phyloP scores from a whole-genome alignment of 2,797 vertebrate species.

The Danio tinwini region DNA sequence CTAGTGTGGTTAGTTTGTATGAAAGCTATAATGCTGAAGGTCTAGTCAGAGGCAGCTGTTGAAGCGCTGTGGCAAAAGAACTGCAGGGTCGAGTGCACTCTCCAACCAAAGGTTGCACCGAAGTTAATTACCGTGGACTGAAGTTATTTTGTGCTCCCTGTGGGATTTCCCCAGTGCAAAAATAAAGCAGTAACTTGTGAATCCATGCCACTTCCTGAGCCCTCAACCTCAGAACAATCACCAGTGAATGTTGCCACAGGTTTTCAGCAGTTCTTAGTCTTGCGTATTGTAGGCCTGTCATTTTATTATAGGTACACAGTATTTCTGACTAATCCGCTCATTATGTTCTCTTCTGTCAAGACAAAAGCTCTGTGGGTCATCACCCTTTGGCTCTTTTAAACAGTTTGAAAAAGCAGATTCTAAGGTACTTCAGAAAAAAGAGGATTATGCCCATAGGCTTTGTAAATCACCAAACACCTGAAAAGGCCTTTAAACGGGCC shows the following conservation, averaged over 20 bases:
- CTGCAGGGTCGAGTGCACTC: constrained; percentile 59
- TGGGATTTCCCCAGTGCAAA: constrained; percentile 54
- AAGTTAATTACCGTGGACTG: constrained; percentile 66
- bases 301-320: constrained; percentile 51
- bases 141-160: constrained; percentile 60
- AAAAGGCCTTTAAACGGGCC: constrained; percentile 53
- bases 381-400: constrained; percentile 50
- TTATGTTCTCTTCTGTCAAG: constrained; percentile 52
- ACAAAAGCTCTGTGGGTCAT: constrained; percentile 58
- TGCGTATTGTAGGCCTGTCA: constrained; percentile 15
- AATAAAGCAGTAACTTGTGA: constrained; percentile 57
- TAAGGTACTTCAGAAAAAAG: constrained; percentile 31
- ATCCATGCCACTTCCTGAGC: constrained; percentile 49
- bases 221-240: constrained; percentile 5
- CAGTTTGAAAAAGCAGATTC: constrained; percentile 40
- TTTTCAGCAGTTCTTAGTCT: constrained; percentile 21
- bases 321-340: constrained; percentile 16
- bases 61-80: constrained; percentile 56
- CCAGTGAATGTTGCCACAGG: constrained; percentile 23
- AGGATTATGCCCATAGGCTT: constrained; percentile 61
- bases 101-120: constrained; percentile 59
- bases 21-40: constrained; percentile 48
- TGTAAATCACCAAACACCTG: constrained; percentile 62
- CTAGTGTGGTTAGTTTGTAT: constrained; percentile 38
- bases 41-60: constrained; percentile 50